Conservation (phyloP, 1,140 invertebrate genomes). For the Ceratitis capitata region DNA sequence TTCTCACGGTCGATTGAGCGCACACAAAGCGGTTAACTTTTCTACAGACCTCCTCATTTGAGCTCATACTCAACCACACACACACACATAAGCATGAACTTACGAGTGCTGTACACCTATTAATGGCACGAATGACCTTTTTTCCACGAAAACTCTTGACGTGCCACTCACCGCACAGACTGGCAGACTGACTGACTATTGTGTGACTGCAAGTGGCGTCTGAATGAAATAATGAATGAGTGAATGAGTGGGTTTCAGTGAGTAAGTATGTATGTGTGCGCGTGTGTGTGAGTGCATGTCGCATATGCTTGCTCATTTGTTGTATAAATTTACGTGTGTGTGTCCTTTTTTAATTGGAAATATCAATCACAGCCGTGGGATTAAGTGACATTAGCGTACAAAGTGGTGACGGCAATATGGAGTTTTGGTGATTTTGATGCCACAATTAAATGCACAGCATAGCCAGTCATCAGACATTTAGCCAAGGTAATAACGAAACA, state of each 20-base stretch:
- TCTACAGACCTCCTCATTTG: neutral
- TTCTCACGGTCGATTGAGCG: constrained; percentile 42
- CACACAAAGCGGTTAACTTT: constrained; percentile 28
- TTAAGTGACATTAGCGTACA: constrained; percentile 43
- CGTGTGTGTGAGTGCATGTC: neutral
- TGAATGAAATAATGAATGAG: constrained; percentile 30
- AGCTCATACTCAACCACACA: neutral
- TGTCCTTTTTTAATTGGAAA: constrained; percentile 45
- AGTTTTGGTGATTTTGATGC: neutral
- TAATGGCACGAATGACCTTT: neutral
- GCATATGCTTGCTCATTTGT: neutral
- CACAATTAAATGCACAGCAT: constrained; percentile 20
- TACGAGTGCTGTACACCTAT: neutral
- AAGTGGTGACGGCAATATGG: neutral
- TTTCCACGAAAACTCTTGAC: neutral
- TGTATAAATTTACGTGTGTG: neutral
- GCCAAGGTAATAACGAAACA: neutral
- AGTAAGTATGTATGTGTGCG: neutral
- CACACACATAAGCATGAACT: neutral
- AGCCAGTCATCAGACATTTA: neutral
- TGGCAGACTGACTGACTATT: too few species aligned
- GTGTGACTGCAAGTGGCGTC: constrained; percentile 24
- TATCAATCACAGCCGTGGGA: constrained; percentile 43
- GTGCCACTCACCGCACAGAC: neutral
- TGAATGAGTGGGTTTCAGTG: neutral